Conservation (phyloP, 2,888 invertebrate genomes). For the Mythimna ferrago region DNA sequence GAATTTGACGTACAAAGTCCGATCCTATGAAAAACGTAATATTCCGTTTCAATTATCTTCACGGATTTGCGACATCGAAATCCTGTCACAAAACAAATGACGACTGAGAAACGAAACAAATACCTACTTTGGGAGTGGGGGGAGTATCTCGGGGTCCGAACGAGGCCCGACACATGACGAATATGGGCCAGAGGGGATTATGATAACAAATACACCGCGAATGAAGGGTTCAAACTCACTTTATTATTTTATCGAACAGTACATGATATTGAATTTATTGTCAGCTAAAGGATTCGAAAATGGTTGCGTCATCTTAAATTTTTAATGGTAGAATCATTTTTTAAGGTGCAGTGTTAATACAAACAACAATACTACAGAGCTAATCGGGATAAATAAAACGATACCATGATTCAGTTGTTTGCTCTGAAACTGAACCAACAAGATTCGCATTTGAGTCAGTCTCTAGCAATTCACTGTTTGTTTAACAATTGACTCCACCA, state of each 20-base stretch:
- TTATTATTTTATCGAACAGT: conserved; percentile 57
- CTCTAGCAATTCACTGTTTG: background rate
- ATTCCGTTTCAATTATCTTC: conserved; percentile 78
- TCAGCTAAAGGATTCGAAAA: conserved; percentile 18
- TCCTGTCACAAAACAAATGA: conserved; percentile 70
- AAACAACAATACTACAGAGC: background rate
- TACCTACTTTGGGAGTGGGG: conserved; percentile 52
- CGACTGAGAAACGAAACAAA: conserved; percentile 68
- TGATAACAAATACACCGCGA: conserved; percentile 68
- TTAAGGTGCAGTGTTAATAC: background rate
- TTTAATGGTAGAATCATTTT: background rate
- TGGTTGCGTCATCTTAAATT: background rate
- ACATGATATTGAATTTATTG: conserved; percentile 57
- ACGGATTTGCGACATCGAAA: conserved; percentile 72
- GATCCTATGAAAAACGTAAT: conserved; percentile 72
- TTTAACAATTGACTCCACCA: background rate
- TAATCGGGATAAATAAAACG: background rate
- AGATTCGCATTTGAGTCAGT: background rate
- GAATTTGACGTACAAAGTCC: conserved; percentile 64
- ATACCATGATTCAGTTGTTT: background rate
- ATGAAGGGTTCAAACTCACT: conserved; percentile 55
- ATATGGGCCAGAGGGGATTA: conserved; percentile 69
- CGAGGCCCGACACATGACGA: conserved; percentile 67
- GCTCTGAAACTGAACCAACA: background rate
- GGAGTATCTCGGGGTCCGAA: conserved; percentile 44